Evolutionary conservation across 92 coral and sea anemone genomes (phyloP).

Genomic region (Pocillopora meandrina): DNA sequence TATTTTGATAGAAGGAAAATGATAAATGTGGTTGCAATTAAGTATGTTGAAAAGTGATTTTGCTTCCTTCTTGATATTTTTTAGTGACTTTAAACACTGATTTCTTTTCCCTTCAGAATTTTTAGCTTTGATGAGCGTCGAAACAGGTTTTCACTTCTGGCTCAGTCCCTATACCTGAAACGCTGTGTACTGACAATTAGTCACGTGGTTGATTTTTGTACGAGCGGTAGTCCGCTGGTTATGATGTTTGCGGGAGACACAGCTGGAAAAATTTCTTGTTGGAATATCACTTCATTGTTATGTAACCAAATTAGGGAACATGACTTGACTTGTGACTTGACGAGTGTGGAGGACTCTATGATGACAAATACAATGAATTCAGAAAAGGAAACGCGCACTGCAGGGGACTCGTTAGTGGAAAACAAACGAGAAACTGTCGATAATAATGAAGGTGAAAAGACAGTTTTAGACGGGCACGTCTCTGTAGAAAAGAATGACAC

Average conservation of each 20-base stretch:
- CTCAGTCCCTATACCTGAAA: constrained; percentile 77
- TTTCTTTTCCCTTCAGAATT: constrained; percentile 52
- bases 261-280: constrained; percentile 84
- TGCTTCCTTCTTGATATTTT: neutral
- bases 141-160: constrained; percentile 64
- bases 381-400: neutral
- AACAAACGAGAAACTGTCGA: neutral
- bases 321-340: neutral
- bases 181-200: constrained; percentile 83
- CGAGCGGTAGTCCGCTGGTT: constrained; percentile 40
- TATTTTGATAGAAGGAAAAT: no score
- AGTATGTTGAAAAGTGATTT: neutral
- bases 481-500: neutral
- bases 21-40: no score
- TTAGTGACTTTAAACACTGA: no score
- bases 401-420: neutral
- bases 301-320: constrained; percentile 48
- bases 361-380: neutral
- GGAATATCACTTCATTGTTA: constrained; percentile 80
- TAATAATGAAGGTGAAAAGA: constrained; percentile 1
- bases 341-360: neutral
- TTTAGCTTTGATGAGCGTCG: constrained; percentile 74
- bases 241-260: constrained; percentile 90
- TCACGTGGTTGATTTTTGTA: constrained; percentile 55
- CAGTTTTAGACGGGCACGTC: neutral